These are phyloP conservation scores for Hepsetus odoe DNA, from an alignment of 2,113 vertebrate species.

Conservation along the genomic window DNA sequence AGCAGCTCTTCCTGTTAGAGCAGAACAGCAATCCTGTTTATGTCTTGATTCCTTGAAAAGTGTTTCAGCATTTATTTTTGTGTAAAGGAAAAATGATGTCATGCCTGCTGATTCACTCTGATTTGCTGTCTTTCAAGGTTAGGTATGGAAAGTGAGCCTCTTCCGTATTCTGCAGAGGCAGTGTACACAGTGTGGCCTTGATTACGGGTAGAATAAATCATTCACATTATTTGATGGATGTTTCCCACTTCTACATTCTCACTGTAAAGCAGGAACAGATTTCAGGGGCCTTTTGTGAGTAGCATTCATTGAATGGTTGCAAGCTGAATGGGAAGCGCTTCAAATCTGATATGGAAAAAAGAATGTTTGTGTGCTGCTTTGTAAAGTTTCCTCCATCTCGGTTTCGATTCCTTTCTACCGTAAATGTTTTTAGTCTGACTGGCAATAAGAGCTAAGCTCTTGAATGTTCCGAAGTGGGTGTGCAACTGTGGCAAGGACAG, in stretches of 20 bases:
- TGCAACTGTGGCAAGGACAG: neutral
- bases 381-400: constrained; percentile 22
- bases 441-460: neutral
- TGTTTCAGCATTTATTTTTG: neutral
- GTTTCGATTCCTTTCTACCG: constrained; percentile 18
- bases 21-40: neutral
- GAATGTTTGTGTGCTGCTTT: neutral
- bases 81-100: neutral
- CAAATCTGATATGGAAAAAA: constrained; percentile 2
- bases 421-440: neutral
- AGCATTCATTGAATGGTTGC: neutral
- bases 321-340: neutral
- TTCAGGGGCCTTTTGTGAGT: neutral
- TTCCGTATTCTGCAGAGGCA: neutral
- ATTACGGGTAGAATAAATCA: neutral
- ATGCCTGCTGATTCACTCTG: neutral
- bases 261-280: neutral
- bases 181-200: neutral
- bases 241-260: neutral
- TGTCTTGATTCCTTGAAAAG: neutral
- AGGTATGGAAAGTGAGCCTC: neutral
- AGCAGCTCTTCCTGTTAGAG: too few relatives aligned
- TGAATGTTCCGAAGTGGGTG: constrained; percentile 37
- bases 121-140: neutral
- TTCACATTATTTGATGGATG: neutral